Base-by-base conservation (phyloP, 1,140 invertebrate genomes). In the Tyrophagus putrescentiae region DNA sequence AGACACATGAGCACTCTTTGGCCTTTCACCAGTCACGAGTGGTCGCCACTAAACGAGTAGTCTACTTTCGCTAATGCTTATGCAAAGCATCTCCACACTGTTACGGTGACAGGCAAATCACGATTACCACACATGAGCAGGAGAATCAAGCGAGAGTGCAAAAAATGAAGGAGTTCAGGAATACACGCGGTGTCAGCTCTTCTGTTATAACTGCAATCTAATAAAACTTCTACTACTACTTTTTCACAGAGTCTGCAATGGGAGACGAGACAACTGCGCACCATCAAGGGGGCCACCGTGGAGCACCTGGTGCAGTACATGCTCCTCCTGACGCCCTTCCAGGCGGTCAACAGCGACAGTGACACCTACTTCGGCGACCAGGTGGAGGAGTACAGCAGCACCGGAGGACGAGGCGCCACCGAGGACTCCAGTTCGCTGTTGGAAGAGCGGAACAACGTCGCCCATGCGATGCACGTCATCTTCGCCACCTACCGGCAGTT, bases 231-330 rank as follows among this genome's bases (percentile, higher is more conserved):
- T 42, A 5, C 4, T 42, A 42, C 3, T 42, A 5, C 25, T 42
- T 42, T 42, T 34, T 3, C 21, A 29, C 33, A 64, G 60, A 34
- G 56, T 74, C 73, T 98, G 68, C 93, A 97, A 80, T 98, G 94
- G 94, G 93, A 98, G 77, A 97, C 93, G n/a, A 88, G 97, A 60
- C 80, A 92, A 61, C 87, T 96, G 21, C 80, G 89, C 44, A 87
- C 95, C 64, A 81, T 98, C 36, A 96, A 96, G 76, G 91, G 90
- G 1, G 95, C 91, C n/a, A 94, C 91, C 0, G 78, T 98, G 57
- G 84, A 89, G 65, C 34, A 94, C 90, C 7, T 96, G 96, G 73
- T 88, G 96, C 70, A 96, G 96, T 72, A 88, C 96, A 1, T 98
- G 97, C 75, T 81, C 25, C 44, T 64, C 4, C 16, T 59, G 11